A percentile compares a stretch with the other conserved stretches of the same genome.
phyloP scores from a whole-genome alignment of 37 sponge, comb jelly and placozoan genomes.

The Oscarella lobularis region DNA sequence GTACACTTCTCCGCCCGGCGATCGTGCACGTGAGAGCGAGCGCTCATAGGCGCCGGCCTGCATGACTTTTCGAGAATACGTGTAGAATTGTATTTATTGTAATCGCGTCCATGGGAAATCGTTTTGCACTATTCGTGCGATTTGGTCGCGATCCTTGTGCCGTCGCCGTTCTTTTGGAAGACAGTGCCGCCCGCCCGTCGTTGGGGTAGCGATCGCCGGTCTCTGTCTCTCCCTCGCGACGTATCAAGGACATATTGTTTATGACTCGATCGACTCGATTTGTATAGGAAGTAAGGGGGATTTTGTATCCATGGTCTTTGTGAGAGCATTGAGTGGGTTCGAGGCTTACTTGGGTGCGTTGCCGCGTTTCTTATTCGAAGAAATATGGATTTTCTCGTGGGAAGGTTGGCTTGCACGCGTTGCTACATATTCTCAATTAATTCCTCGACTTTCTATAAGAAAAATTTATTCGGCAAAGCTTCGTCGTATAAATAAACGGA shows the following conservation, averaged over 20 bases:
- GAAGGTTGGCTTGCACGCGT: slow-evolving; percentile 41
- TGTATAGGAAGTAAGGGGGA: slow-evolving; percentile 62
- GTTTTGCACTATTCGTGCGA: slow-evolving; percentile 34
- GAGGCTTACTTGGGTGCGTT: slow-evolving; percentile 79
- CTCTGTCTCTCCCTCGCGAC: slow-evolving; percentile 57
- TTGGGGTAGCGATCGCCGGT: slow-evolving; percentile 71
- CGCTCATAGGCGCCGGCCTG: slow-evolving; percentile 49
- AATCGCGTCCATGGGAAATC: not conserved
- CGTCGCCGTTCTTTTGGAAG: slow-evolving; percentile 94
- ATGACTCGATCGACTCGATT: slow-evolving; percentile 90
- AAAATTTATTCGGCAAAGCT: not conserved
- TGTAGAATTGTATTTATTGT: slow-evolving; percentile 15
- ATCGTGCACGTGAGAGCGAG: slow-evolving; percentile 62
- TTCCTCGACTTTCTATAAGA: not conserved
- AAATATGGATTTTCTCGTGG: slow-evolving; percentile 91
- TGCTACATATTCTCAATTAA: not conserved
- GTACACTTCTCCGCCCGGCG: slow-evolving; percentile 38
- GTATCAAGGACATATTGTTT: slow-evolving; percentile 68
- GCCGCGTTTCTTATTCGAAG: slow-evolving; percentile 90
- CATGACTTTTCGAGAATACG: slow-evolving; percentile 73
- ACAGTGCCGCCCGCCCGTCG: slow-evolving; percentile 92
- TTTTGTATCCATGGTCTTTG: not conserved
- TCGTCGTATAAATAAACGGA: too few relatives aligned
- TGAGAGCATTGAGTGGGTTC: not conserved
- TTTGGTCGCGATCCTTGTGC: slow-evolving; percentile 88